phyloP scores from a whole-genome alignment of 2,888 invertebrate genomes.

The Nematopogon swammerdamellus region DNA sequence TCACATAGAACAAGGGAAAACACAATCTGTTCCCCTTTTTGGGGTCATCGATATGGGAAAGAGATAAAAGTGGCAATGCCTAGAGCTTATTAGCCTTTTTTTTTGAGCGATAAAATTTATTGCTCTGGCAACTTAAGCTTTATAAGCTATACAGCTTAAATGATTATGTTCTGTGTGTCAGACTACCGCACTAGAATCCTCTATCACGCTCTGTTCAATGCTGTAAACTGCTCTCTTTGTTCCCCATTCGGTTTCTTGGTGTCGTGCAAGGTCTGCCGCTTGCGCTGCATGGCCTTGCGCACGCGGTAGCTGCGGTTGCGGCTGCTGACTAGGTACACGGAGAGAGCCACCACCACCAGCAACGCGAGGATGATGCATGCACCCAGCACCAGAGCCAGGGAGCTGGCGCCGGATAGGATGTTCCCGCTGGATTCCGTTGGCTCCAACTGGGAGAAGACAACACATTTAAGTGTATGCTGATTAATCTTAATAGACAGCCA shows the following conservation, averaged over 20 bases:
- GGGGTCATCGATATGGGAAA: too few relatives aligned
- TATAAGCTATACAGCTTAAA: too few relatives aligned
- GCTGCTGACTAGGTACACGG: constrained; percentile 32
- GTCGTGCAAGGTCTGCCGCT: constrained; percentile 32
- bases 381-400: constrained; percentile 20
- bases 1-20: too few relatives aligned
- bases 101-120: too few relatives aligned
- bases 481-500: too few relatives aligned
- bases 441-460: neutral
- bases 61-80: too few relatives aligned
- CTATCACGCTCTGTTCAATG: constrained; percentile 33
- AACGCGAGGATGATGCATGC: constrained; percentile 28
- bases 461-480: too few relatives aligned
- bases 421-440: neutral
- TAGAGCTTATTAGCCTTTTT: too few relatives aligned
- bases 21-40: too few relatives aligned
- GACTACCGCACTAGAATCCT: too few relatives aligned
- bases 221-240: constrained; percentile 32
- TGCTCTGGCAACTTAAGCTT: too few relatives aligned
- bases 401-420: constrained; percentile 1
- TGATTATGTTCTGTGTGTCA: too few relatives aligned
- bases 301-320: constrained; percentile 24
- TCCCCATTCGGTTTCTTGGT: constrained; percentile 24
- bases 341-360: constrained; percentile 28
- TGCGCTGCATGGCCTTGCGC: constrained; percentile 28